Evolutionary conservation across 2,888 invertebrate species (phyloP), one percentile per base, ranked within the genome.

Genomic region (Leucoptera coffeella): DNA sequence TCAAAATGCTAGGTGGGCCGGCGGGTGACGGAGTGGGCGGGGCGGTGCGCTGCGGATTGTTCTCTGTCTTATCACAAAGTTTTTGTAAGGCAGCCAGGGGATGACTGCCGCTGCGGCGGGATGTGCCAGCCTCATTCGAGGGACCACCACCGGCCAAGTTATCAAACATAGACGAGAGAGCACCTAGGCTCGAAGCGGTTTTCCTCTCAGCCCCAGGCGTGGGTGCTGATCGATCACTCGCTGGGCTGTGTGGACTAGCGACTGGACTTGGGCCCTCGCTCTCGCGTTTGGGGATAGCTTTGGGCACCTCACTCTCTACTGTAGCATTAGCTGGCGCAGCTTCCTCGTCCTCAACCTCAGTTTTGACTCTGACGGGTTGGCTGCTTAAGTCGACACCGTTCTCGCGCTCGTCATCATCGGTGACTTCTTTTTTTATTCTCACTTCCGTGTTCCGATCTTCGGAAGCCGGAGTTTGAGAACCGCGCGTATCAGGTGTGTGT

Each of bases 71-170:
- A 56, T 95, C 94, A 65, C 95, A 92, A 14, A 96, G 78, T 56
- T 94, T 94, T 51, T 96, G 95, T 29, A 96, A 65, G 2, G 94
- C 94, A 12, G 94, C 93, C 40, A 96, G 58, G 4, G 96, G 96
- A 60, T 96, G 93, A 41, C 91, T 84, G 32, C 81, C 82, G 8
- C 79, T 73, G 38, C 81, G 78, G 22, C 81, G 80, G 2, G 77
- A 76, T 4, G 77, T 73, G 30, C 75, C 62, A 8, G 77, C 74
- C 28, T 72, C 62, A 29, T 42, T 45, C 3, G 54, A 48, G 4
- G 59, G 49, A 3, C 57, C 59, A 1, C 61, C 65, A 7, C 85
- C 80, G 15, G 85, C 85, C 26, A 91, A 60, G 47, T 78, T 90
- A 51, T 91, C 89, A 45, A 90, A 91, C 91, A 91, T 91, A 12